Evolutionary conservation across 2,113 vertebrate genomes (phyloP).

Genomic region (Catharus minimus): DNA sequence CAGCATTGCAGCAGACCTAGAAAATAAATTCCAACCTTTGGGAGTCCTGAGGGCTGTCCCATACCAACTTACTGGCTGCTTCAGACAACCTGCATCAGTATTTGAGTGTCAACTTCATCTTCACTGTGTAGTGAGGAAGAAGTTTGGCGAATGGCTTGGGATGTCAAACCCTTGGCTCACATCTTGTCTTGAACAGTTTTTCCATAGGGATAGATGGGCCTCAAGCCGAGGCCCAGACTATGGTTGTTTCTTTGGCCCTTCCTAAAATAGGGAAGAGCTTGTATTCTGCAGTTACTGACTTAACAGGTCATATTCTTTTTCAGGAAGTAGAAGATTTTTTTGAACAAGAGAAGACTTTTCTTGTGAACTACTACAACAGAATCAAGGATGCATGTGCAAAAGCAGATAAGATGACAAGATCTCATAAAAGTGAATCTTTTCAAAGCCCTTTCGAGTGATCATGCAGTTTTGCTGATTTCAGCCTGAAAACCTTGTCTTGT

Average conservation of each 20-base stretch:
- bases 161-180: background rate
- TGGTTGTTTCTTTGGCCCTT: background rate
- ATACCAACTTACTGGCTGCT: background rate
- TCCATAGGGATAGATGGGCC: background rate
- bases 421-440: constrained; percentile 88
- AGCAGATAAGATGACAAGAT: constrained; percentile 95
- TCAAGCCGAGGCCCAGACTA: background rate
- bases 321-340: constrained; percentile 98
- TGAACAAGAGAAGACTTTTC: constrained; percentile 96
- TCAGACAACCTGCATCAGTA: background rate
- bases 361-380: constrained; percentile 91
- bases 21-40: background rate
- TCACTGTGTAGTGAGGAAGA: background rate
- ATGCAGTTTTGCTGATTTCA: background rate
- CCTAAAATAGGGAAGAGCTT: background rate
- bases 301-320: background rate
- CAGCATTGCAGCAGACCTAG: background rate
- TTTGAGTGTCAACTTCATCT: background rate
- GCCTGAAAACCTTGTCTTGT: constrained; percentile 50
- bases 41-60: background rate
- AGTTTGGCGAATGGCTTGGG: background rate
- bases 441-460: background rate
- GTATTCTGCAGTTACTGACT: background rate
- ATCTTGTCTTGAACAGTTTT: background rate
- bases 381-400: constrained; percentile 94